These are phyloP conservation scores for Mimas tiliae DNA, from an alignment of 2,888 invertebrate genomes.

Conservation along the genomic window DNA sequence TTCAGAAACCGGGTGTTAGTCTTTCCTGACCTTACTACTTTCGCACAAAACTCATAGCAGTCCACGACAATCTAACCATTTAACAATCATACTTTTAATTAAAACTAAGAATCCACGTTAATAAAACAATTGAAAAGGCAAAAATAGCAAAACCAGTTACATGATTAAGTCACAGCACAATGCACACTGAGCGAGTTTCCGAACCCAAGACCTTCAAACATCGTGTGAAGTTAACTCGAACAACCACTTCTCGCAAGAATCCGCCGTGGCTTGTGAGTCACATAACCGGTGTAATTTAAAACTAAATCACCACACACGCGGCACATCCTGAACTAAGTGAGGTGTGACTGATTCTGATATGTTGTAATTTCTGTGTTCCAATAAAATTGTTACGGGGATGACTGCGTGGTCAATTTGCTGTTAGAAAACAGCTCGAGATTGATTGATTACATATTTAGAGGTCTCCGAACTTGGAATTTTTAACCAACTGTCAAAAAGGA, in stretches of 20 bases:
- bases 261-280: not conserved
- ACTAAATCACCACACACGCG: constrained; percentile 7
- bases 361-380: not conserved
- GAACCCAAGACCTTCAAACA: constrained; percentile 7
- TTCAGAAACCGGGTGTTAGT: too few relatives aligned
- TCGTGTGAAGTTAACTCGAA: constrained; percentile 19
- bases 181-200: constrained; percentile 1
- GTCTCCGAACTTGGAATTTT: too few relatives aligned
- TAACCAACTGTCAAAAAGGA: too few relatives aligned
- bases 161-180: constrained; percentile 2
- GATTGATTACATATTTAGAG: too few relatives aligned
- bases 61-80: not conserved
- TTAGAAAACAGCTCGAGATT: too few relatives aligned
- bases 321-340: not conserved
- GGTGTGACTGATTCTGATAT: not conserved
- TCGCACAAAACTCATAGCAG: too few relatives aligned
- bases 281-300: constrained; percentile 16
- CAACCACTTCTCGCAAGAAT: constrained; percentile 2
- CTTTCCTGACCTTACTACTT: too few relatives aligned
- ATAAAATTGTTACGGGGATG: not conserved
- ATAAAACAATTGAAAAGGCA: not conserved
- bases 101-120: not conserved
- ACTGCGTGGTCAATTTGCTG: not conserved
- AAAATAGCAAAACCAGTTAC: constrained; percentile 9
- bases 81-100: not conserved